Evolutionary conservation across 1,140 invertebrate species (phyloP).

Genomic region (Papilio aristodemus): DNA sequence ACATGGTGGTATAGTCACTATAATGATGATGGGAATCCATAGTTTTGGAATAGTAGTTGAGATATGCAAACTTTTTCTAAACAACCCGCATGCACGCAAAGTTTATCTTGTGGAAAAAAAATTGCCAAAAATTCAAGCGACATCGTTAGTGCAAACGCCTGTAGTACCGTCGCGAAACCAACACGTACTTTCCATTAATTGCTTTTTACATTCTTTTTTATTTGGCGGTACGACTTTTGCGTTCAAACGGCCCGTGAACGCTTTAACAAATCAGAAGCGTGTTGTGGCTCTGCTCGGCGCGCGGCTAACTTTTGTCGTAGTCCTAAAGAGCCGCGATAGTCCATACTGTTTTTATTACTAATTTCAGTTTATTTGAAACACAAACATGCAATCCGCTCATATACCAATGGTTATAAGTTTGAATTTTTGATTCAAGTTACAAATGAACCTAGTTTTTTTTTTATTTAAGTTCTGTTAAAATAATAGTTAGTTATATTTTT

Average conservation of each 20-base stretch:
- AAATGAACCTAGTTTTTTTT: no score
- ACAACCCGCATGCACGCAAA: neutral
- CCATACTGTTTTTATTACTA: no score
- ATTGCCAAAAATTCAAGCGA: neutral
- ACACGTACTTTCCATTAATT: conserved; percentile 25
- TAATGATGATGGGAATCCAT: no score
- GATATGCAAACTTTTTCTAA: no score
- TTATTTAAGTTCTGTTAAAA: no score
- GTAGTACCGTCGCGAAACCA: neutral
- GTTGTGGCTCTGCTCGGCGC: neutral
- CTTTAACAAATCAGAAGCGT: conserved; percentile 16
- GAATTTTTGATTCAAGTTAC: no score
- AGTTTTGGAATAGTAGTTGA: no score
- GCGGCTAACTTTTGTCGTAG: neutral
- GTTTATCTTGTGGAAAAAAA: conserved; percentile 1
- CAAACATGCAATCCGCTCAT: no score
- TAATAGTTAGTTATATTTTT: no score
- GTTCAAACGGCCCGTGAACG: conserved; percentile 17
- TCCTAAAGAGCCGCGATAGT: neutral
- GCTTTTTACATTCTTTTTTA: conserved; percentile 15
- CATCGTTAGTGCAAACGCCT: neutral
- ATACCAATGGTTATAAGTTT: no score
- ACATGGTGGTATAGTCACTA: no score
- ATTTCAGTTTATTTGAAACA: no score
- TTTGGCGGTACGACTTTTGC: conserved; percentile 17